Base-by-base conservation (phyloP, 2,797 vertebrate genomes). In the Echiichthys vipera region DNA sequence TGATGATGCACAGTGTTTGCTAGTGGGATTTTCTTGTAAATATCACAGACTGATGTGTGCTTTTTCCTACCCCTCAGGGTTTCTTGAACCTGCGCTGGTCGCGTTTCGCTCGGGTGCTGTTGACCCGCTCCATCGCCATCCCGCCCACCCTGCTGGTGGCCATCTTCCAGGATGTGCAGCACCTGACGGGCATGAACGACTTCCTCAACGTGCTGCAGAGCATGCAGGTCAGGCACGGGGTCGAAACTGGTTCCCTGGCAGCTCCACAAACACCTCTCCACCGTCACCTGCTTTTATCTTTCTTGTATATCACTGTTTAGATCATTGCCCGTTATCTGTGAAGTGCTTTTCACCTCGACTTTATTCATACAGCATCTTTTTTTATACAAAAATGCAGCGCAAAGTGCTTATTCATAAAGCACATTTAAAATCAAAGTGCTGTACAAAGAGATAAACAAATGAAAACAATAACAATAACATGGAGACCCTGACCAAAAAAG, bases 171-270 rank as follows among this genome's bases (percentile, higher is more conserved):
- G 95, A 98, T 0, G 92, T 97, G 0, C 90, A 94, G 17, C 95
- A 92, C 78, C 88, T 98, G 17, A 98, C 96, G 0, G 97, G 96
- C 42, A 98, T 98, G 97, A 98, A 98, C 5, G 96, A 98, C 91
- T 97, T 98, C 90, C 92, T 98, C 2, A 98, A 98, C 0, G 96
- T 98, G 29, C 94, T 98, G 37, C 96, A 97, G 94, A 98, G 97
- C 90, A 94, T 98, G 64, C 97, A 98, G 95, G 97, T 98, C 61
- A 91, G 92, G 5, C 56, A 1, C 25, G 25, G 15, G 14, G 20
- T 15, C 24, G 14, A 64, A 25, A 25, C 0, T 10, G 40, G 3
- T 2, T 42, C 36, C 4, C 29, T 43, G 11, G 2, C n/a, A 43
- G 49, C 49, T 32, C 58, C 34, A 10, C 7, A 2, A 24, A 1